phyloP scores from a whole-genome alignment of 2,113 vertebrate genomes.

The Entomyzon cyanotis region DNA sequence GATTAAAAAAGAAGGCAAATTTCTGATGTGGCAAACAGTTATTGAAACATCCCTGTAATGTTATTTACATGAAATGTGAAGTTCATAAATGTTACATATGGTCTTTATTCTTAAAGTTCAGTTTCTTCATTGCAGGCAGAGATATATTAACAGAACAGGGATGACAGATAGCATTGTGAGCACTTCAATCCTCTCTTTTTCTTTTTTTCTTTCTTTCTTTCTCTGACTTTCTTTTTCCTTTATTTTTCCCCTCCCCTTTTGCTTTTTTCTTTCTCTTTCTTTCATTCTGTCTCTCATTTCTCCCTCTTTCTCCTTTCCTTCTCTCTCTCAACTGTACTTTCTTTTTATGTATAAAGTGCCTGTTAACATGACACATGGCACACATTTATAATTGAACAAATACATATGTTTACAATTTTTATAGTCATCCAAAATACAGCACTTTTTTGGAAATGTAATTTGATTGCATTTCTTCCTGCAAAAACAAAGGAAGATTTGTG shows the following conservation, averaged over 20 bases:
- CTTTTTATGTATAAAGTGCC: background rate
- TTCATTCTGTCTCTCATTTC: background rate
- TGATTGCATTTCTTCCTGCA: background rate
- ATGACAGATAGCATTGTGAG: background rate
- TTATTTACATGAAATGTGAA: background rate
- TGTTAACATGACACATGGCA: background rate
- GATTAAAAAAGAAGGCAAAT: background rate
- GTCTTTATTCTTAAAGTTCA: background rate
- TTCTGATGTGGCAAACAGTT: background rate
- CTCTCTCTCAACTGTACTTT: background rate
- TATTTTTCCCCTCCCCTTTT: background rate
- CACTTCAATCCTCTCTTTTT: background rate
- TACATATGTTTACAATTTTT: background rate
- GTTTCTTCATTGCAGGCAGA: slow-evolving; percentile 1
- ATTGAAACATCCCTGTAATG: background rate
- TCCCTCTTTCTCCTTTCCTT: background rate
- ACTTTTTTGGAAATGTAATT: background rate
- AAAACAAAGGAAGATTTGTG: background rate
- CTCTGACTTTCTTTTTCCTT: background rate
- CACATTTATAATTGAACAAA: background rate
- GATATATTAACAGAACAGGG: background rate
- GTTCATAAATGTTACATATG: background rate
- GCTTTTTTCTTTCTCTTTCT: background rate
- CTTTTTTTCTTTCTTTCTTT: background rate
- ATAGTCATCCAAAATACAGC: background rate